Percentiles rank a stretch among this genome's conserved stretches.
Conservation (phyloP, 2,888 invertebrate species). For the Amiota minor region DNA sequence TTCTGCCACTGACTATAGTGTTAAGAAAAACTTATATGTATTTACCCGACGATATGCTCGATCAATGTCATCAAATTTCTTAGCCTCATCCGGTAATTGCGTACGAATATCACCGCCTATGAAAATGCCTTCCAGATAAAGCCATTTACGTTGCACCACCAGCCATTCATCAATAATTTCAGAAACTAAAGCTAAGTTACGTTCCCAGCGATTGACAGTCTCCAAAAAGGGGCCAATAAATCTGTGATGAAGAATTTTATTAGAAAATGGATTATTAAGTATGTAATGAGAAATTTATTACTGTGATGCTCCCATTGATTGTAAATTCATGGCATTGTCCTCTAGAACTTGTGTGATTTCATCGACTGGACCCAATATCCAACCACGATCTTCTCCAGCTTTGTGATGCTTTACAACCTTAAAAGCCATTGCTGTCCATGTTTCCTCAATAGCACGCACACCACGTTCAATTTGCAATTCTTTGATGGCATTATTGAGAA, state of each 20-base stretch:
- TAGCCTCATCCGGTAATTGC: slow-evolving; percentile 91
- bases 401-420: slow-evolving; percentile 80
- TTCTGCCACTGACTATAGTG: not conserved
- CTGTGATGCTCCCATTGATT: slow-evolving; percentile 92
- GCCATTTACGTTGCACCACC: slow-evolving; percentile 90
- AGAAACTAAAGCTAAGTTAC: slow-evolving; percentile 83
- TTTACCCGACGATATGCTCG: slow-evolving; percentile 82
- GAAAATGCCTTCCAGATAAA: slow-evolving; percentile 93
- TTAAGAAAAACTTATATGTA: slow-evolving; percentile 20
- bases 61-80: slow-evolving; percentile 92
- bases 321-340: slow-evolving; percentile 91
- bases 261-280: not conserved
- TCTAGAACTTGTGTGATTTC: slow-evolving; percentile 88
- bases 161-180: slow-evolving; percentile 93
- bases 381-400: slow-evolving; percentile 85
- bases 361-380: slow-evolving; percentile 84
- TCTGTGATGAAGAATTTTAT: slow-evolving; percentile 70
- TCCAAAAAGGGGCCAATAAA: slow-evolving; percentile 91
- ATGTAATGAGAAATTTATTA: slow-evolving; percentile 65
- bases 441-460: slow-evolving; percentile 86
- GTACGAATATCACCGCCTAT: slow-evolving; percentile 90
- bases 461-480: slow-evolving; percentile 93
- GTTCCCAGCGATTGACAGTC: slow-evolving; percentile 90
- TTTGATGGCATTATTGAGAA: slow-evolving; percentile 91
- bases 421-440: slow-evolving; percentile 81